A percentile compares a stretch with the other conserved stretches of the same genome.
Conservation (phyloP, 2,888 invertebrate species). For the Adelognathus sp. region DNA sequence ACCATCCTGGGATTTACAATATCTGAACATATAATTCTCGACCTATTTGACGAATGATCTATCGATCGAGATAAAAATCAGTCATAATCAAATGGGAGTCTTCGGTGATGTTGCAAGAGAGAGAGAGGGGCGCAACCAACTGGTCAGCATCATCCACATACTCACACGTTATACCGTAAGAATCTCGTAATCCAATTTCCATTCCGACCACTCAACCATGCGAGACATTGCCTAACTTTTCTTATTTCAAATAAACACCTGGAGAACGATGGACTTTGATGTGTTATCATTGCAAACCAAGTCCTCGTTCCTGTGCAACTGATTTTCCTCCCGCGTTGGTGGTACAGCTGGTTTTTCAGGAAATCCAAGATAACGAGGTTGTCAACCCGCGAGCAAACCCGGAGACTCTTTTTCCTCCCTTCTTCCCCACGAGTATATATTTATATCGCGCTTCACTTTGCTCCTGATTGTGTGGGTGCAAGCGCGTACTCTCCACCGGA, state of each 20-base stretch:
- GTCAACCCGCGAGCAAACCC: slow-evolving; percentile 2
- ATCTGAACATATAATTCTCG: not conserved
- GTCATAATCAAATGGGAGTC: not conserved
- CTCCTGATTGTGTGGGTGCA: slow-evolving; percentile 24
- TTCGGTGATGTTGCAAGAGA: not conserved
- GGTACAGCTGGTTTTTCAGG: slow-evolving; percentile 6
- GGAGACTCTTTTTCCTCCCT: not conserved
- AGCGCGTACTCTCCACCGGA: not conserved
- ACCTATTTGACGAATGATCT: not conserved
- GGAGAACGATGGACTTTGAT: not conserved
- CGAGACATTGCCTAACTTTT: not conserved
- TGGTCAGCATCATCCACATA: not conserved
- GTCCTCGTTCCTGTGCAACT: not conserved
- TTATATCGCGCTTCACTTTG: slow-evolving; percentile 27
- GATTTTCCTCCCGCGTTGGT: not conserved
- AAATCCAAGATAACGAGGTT: slow-evolving; percentile 18
- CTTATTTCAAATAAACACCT: not conserved
- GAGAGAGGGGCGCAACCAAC: not conserved
- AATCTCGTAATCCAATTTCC: slow-evolving; percentile 8
- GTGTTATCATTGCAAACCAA: not conserved
- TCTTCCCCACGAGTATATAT: not conserved
- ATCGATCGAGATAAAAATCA: not conserved
- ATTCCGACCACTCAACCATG: not conserved
- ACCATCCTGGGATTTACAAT: no score
- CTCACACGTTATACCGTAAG: not conserved